Evolutionary conservation across 1,140 invertebrate species (phyloP).

Genomic region (Lasioglossum albipes): DNA sequence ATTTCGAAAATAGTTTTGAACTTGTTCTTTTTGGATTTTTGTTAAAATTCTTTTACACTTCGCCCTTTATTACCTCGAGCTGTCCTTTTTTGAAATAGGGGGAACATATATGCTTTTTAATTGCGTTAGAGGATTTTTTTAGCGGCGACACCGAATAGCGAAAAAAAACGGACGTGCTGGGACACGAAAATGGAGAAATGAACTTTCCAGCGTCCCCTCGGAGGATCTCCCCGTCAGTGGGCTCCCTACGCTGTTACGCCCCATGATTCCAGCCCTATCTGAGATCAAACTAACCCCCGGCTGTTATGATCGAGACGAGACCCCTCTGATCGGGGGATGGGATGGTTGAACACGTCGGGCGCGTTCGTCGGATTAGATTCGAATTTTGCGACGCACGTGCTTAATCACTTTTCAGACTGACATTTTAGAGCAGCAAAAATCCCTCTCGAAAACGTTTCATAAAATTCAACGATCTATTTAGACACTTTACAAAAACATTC

Average conservation of each 20-base stretch:
- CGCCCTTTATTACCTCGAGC: neutral
- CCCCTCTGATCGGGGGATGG: slow-evolving; percentile 10
- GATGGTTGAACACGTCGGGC: neutral
- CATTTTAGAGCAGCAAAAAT: too few relatives aligned
- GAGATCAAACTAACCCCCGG: slow-evolving; percentile 30
- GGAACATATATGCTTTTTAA: neutral
- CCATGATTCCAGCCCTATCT: slow-evolving; percentile 39
- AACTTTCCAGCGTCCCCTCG: slow-evolving; percentile 55
- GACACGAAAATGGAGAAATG: slow-evolving; percentile 23
- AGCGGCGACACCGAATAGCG: too few relatives aligned
- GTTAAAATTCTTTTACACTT: too few relatives aligned
- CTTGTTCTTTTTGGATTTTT: too few relatives aligned
- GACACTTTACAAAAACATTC: too few relatives aligned
- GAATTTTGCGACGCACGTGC: neutral
- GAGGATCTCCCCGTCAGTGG: slow-evolving; percentile 50
- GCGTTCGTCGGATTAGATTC: neutral
- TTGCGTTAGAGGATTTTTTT: neutral
- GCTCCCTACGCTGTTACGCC: slow-evolving; percentile 18
- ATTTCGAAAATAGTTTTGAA: too few relatives aligned
- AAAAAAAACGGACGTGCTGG: neutral
- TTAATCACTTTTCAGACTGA: neutral
- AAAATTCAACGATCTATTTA: neutral
- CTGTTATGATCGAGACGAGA: slow-evolving; percentile 39
- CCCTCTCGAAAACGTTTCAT: neutral
- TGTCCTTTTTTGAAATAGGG: neutral